Percentiles rank a stretch among this genome's conserved stretches.
phyloP scores from a whole-genome alignment of 2,113 vertebrate genomes.

The Fregata magnificens region DNA sequence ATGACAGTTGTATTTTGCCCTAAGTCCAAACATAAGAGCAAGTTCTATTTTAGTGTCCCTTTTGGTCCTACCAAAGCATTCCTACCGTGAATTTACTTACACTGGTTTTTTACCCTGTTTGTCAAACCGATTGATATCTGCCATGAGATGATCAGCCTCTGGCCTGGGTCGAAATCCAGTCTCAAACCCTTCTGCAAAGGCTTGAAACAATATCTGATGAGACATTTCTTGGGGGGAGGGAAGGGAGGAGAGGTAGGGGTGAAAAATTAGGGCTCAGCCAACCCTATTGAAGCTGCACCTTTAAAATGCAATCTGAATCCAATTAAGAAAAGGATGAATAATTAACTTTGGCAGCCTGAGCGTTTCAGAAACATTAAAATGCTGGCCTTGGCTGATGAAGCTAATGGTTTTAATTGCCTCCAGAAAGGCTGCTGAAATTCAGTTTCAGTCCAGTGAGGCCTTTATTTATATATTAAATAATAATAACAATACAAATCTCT shows the following conservation, averaged over 20 bases:
- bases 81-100: not conserved
- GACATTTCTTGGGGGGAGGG: not conserved
- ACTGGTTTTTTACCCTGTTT: rapidly evolving
- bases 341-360: slow-evolving; percentile 61
- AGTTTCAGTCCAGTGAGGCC: slow-evolving; percentile 25
- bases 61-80: not conserved
- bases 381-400: slow-evolving; percentile 45
- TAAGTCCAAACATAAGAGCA: not conserved
- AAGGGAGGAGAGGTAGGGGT: not conserved
- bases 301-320: slow-evolving; percentile 55
- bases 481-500: slow-evolving; percentile 37
- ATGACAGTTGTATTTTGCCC: not conserved
- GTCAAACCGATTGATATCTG: not conserved
- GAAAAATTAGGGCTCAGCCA: not conserved
- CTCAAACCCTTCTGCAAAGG: not conserved
- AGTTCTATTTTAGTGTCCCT: not conserved
- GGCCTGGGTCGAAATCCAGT: not conserved
- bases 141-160: not conserved
- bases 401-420: slow-evolving; percentile 66
- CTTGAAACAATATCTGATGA: not conserved
- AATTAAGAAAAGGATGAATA: slow-evolving; percentile 56
- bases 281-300: slow-evolving; percentile 1
- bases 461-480: slow-evolving; percentile 52
- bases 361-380: slow-evolving; percentile 40
- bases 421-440: slow-evolving; percentile 60